Evolutionary conservation across 2,797 vertebrate genomes (phyloP).

Genomic region (Enteromius unitaeniatus): DNA sequence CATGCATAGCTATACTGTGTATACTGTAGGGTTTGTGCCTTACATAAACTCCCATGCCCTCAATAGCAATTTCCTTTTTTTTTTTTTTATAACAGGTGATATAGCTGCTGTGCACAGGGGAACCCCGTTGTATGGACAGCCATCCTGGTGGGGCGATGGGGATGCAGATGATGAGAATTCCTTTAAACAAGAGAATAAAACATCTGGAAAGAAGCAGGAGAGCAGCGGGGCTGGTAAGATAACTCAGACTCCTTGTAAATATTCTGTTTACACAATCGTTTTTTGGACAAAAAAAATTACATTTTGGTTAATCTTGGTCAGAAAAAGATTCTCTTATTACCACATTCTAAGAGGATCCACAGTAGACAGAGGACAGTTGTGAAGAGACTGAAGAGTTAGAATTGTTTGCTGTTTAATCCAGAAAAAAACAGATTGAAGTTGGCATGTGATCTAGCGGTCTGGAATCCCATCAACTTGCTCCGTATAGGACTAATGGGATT

Average conservation of each 20-base stretch:
- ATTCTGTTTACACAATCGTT: neutral
- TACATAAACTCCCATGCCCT: neutral
- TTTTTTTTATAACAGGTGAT: slow-evolving; percentile 73
- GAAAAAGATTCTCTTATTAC: neutral
- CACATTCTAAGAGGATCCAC: neutral
- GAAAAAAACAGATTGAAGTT: neutral
- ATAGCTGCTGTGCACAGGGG: slow-evolving; percentile 89
- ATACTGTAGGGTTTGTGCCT: neutral
- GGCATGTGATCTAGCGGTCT: slow-evolving; percentile 29
- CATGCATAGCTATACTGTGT: neutral
- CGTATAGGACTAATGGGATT: slow-evolving; percentile 75
- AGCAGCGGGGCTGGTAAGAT: slow-evolving; percentile 79
- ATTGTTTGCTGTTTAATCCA: neutral
- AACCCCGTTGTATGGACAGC: slow-evolving; percentile 95
- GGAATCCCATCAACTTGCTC: slow-evolving; percentile 63
- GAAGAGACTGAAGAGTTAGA: neutral
- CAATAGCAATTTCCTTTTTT: neutral
- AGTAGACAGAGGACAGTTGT: neutral
- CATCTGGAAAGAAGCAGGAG: slow-evolving; percentile 84
- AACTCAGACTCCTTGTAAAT: neutral
- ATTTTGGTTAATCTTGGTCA: neutral
- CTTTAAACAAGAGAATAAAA: slow-evolving; percentile 87
- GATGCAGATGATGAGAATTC: slow-evolving; percentile 93
- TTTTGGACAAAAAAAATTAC: too few species aligned
- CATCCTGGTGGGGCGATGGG: slow-evolving; percentile 98